Evolutionary conservation across 1,140 invertebrate species (phyloP).

Genomic region (Diachasmimorpha longicaudata): DNA sequence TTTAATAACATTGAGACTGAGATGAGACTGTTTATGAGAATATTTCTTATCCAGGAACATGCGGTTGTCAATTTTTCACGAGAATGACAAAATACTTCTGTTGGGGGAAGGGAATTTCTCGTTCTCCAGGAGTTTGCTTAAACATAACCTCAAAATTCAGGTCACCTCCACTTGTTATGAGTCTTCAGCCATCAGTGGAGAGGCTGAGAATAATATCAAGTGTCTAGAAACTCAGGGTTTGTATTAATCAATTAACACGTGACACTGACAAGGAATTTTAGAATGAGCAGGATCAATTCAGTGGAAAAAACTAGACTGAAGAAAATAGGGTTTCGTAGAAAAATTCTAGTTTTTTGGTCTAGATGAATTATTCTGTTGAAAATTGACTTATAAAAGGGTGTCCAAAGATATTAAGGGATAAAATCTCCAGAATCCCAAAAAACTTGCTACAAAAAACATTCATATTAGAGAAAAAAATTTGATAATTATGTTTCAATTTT

Average conservation of each 20-base stretch:
- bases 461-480: no score
- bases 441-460: no score
- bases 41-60: slow-evolving; percentile 33
- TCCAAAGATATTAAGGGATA: no score
- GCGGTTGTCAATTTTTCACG: slow-evolving; percentile 43
- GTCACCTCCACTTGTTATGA: slow-evolving; percentile 53
- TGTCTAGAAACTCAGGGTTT: slow-evolving; percentile 48
- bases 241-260: slow-evolving; percentile 26
- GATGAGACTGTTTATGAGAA: not conserved
- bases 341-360: no score
- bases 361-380: no score
- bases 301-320: no score
- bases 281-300: not conserved
- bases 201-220: slow-evolving; percentile 46
- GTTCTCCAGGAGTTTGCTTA: slow-evolving; percentile 59
- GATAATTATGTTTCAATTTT: no score
- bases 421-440: no score
- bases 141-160: slow-evolving; percentile 42
- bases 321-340: no score
- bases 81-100: slow-evolving; percentile 51
- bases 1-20: not conserved
- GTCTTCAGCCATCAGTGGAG: slow-evolving; percentile 26
- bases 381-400: no score
- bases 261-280: not conserved
- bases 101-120: slow-evolving; percentile 70